Conservation (phyloP, 2,113 vertebrate genomes). For the Arvicanthis niloticus region DNA sequence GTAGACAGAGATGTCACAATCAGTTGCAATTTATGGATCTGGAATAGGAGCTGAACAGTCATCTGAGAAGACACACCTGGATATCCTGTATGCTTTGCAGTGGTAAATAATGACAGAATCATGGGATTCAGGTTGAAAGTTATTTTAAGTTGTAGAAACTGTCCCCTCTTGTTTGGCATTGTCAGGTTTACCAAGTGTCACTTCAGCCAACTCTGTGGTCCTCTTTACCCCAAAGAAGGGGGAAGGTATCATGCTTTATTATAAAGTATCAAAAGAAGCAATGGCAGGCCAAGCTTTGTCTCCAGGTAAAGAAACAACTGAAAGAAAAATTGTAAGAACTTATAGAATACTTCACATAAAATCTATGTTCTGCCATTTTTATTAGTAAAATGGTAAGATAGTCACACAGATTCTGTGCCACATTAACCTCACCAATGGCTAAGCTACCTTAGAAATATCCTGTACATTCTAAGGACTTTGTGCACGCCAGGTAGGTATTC, state of each 20-base stretch:
- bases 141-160: constrained; percentile 9
- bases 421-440: too few relatives aligned
- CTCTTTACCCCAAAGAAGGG: background rate
- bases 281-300: background rate
- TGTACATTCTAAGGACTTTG: too few relatives aligned
- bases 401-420: too few relatives aligned
- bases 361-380: too few relatives aligned
- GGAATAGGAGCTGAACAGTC: background rate
- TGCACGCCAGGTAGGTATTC: too few relatives aligned
- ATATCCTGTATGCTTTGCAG: background rate
- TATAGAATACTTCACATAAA: too few relatives aligned
- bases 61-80: background rate
- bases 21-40: constrained; percentile 13
- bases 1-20: background rate
- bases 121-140: background rate
- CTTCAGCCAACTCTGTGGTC: background rate
- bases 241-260: background rate
- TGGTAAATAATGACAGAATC: background rate
- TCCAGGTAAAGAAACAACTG: background rate
- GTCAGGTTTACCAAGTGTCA: background rate
- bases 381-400: too few relatives aligned
- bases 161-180: background rate
- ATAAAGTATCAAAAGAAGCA: background rate
- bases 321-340: background rate
- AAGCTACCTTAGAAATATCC: too few relatives aligned